These are phyloP conservation scores for Typhlomys cinereus DNA, from an alignment of 2,113 vertebrate species.

Conservation along the genomic window DNA sequence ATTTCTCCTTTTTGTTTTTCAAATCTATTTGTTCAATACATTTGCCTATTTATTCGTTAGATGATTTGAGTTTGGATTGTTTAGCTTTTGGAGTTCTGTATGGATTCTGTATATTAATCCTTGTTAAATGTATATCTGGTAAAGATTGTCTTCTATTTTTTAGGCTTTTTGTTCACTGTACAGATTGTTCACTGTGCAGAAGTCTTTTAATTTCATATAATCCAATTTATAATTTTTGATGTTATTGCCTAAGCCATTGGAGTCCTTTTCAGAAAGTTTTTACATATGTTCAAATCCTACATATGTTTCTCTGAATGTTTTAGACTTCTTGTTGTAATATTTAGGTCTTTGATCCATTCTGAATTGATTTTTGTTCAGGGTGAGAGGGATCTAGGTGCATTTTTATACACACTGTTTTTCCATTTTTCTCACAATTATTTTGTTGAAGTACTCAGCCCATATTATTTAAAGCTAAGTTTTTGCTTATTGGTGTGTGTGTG, in stretches of 20 bases:
- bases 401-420: neutral
- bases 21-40: too few species aligned
- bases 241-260: too few species aligned
- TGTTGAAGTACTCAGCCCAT: neutral
- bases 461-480: constrained; percentile 5
- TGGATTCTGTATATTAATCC: too few species aligned
- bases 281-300: neutral
- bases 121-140: too few species aligned
- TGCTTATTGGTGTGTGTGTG: neutral
- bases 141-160: too few species aligned
- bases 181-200: neutral
- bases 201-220: neutral
- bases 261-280: neutral
- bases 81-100: too few species aligned
- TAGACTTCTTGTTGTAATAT: neutral
- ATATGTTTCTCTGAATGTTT: neutral
- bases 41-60: too few species aligned
- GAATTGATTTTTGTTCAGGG: neutral
- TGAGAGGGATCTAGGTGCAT: neutral
- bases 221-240: neutral
- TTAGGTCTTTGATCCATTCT: neutral
- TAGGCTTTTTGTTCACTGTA: neutral
- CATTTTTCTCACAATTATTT: neutral
- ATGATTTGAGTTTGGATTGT: too few species aligned
- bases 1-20: too few species aligned